These are phyloP conservation scores for Nothocercus julius DNA, from an alignment of 2,113 vertebrate genomes.

Conservation along the genomic window DNA sequence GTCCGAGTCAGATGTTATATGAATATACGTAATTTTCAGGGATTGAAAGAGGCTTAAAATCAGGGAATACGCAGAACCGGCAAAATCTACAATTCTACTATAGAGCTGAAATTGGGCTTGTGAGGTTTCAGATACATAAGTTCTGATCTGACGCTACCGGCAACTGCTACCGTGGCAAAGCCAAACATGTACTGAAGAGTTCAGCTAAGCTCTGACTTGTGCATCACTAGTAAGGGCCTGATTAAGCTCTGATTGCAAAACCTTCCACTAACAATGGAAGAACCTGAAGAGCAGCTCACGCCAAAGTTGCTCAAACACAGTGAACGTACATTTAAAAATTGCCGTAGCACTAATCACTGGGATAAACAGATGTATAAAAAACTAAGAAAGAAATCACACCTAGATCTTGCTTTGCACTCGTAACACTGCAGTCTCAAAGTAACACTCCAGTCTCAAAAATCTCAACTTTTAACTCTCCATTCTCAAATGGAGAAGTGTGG, in stretches of 20 bases:
- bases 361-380: background rate
- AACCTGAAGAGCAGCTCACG: conserved; percentile 23
- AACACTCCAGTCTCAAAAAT: background rate
- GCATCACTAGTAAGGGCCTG: background rate
- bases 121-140: background rate
- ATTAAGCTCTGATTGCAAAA: conserved; percentile 51
- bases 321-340: background rate
- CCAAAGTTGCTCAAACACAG: conserved; percentile 27
- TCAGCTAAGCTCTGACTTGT: background rate
- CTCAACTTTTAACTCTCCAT: too few relatives aligned
- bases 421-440: background rate
- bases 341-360: background rate
- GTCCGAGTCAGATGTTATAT: background rate
- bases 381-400: background rate
- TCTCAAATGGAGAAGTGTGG: background rate
- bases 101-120: background rate
- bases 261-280: background rate
- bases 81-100: background rate
- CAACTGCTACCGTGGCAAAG: background rate
- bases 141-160: background rate
- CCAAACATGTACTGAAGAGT: background rate
- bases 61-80: fast-evolving
- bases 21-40: background rate
- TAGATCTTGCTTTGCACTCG: background rate
- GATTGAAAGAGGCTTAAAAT: background rate